Conservation (phyloP, 1,140 invertebrate genomes). For the Caenorhabditis latens region DNA sequence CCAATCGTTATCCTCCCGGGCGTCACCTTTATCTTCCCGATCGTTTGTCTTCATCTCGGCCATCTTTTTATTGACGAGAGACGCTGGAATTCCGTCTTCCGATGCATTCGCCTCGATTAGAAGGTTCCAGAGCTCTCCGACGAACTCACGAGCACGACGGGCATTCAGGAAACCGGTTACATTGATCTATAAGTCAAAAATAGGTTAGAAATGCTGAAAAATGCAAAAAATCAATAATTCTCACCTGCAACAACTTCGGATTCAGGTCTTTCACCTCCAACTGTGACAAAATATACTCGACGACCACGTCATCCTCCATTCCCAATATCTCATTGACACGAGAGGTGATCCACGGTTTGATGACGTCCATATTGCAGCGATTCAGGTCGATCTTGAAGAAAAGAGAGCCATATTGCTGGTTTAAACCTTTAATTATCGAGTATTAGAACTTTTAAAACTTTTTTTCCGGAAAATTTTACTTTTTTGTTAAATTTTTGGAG, state of each 20-base stretch:
- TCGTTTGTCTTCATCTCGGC: slow-evolving; percentile 82
- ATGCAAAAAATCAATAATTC: neutral
- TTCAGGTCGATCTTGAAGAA: slow-evolving; percentile 92
- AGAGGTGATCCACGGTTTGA: slow-evolving; percentile 98
- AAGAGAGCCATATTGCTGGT: neutral
- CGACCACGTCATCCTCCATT: slow-evolving; percentile 98
- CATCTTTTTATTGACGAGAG: slow-evolving; percentile 93
- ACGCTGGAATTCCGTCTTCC: slow-evolving; percentile 91
- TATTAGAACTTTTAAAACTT: neutral
- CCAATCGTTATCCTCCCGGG: slow-evolving; percentile 70
- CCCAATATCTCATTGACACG: slow-evolving; percentile 93
- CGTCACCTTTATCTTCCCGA: neutral
- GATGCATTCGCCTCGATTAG: slow-evolving; percentile 94
- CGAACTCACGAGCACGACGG: slow-evolving; percentile 95
- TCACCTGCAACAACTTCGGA: slow-evolving; percentile 88
- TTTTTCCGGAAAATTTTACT: neutral
- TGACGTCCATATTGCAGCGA: slow-evolving; percentile 95
- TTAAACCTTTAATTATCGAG: slow-evolving; percentile 47
- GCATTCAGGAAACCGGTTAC: slow-evolving; percentile 98
- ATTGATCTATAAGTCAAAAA: slow-evolving; percentile 87
- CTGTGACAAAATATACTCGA: slow-evolving; percentile 99
- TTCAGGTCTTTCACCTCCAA: slow-evolving; percentile 88
- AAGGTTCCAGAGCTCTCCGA: slow-evolving; percentile 95
- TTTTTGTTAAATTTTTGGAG: neutral
- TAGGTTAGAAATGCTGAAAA: neutral